phyloP scores from a whole-genome alignment of 2,113 vertebrate species.

The Arvicanthis niloticus region DNA sequence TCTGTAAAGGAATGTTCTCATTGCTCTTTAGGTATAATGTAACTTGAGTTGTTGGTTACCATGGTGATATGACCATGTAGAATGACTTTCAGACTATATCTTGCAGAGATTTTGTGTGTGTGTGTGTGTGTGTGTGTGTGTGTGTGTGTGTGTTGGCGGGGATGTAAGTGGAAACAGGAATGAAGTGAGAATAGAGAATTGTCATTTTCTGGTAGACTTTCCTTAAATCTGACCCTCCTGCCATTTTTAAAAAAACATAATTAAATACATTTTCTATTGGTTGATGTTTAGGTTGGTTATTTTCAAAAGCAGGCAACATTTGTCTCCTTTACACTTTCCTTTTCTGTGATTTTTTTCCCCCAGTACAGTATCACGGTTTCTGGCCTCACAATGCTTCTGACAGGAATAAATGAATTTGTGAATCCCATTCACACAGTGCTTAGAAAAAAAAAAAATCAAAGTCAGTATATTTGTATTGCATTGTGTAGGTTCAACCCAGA shows the following conservation, averaged over 20 bases:
- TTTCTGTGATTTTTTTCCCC: slow-evolving; percentile 54
- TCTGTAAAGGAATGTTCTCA: slow-evolving; percentile 69
- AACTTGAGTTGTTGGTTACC: slow-evolving; percentile 75
- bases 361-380: slow-evolving; percentile 23
- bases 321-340: slow-evolving; percentile 26
- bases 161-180: not conserved
- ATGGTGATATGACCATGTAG: slow-evolving; percentile 74
- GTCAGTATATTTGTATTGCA: slow-evolving; percentile 10
- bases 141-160: not conserved
- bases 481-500: slow-evolving; percentile 24
- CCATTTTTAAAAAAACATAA: slow-evolving; percentile 55
- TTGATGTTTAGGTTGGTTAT: not conserved
- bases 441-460: not conserved
- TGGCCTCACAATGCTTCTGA: slow-evolving; percentile 14
- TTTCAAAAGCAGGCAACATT: slow-evolving; percentile 63
- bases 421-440: not conserved
- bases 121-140: not conserved
- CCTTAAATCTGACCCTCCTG: slow-evolving; percentile 38
- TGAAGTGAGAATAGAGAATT: not conserved
- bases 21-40: slow-evolving; percentile 52
- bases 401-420: slow-evolving; percentile 38
- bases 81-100: slow-evolving; percentile 64
- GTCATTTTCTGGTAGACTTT: slow-evolving; percentile 27
- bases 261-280: slow-evolving; percentile 34
- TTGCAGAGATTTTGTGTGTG: slow-evolving; percentile 31